Percentiles rank a stretch among this genome's conserved stretches.
Conservation (phyloP, 2,888 invertebrate genomes). For the Conops quadrifasciatus region DNA sequence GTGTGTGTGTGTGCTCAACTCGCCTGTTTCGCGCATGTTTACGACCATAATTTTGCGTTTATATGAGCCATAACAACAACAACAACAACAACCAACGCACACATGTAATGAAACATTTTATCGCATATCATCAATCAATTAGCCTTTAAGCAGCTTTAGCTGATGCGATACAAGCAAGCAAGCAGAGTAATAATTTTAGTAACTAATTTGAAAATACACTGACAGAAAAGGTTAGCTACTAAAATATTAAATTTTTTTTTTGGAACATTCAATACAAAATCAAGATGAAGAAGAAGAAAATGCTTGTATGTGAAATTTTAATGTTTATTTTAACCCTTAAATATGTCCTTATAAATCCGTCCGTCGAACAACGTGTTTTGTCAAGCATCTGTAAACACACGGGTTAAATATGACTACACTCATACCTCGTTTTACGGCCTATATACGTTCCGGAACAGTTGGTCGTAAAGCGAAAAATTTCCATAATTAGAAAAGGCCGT, state of each 20-base stretch:
- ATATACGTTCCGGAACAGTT: too few relatives aligned
- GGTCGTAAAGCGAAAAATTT: too few relatives aligned
- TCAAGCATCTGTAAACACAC: too few relatives aligned
- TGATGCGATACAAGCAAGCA: neutral
- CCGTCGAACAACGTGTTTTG: too few relatives aligned
- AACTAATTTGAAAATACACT: constrained; percentile 13
- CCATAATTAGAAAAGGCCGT: too few relatives aligned
- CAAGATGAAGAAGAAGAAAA: too few relatives aligned
- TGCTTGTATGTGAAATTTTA: too few relatives aligned
- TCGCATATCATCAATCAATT: constrained; percentile 63
- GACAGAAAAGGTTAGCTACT: neutral
- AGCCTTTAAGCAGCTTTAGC: constrained; percentile 48
- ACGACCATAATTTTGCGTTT: constrained; percentile 24
- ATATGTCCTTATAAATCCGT: too few relatives aligned
- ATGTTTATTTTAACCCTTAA: too few relatives aligned
- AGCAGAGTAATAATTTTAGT: neutral
- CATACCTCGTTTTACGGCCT: too few relatives aligned
- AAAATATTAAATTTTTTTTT: neutral
- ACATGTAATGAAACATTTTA: constrained; percentile 60
- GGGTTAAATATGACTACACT: too few relatives aligned
- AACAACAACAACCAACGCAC: constrained; percentile 14
- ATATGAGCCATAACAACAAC: constrained; percentile 25
- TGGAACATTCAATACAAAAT: too few relatives aligned
- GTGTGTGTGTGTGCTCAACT: neutral
- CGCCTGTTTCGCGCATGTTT: neutral